These are phyloP conservation scores for Drosophila putrida DNA, from an alignment of 2,888 invertebrate species.

Conservation along the genomic window DNA sequence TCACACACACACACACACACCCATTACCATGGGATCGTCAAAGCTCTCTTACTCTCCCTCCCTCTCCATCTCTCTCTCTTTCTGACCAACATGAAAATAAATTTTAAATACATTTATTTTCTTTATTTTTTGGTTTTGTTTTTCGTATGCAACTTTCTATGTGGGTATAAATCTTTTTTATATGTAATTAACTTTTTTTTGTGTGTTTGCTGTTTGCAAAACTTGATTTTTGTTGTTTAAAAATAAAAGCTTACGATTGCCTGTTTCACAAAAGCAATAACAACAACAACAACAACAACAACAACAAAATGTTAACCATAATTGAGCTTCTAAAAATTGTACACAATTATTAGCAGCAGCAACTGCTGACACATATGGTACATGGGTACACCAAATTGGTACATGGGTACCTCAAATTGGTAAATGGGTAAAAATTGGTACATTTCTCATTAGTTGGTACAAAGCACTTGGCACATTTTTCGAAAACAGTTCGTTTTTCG, in stretches of 20 bases:
- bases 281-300: conserved; percentile 39
- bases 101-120: conserved; percentile 41
- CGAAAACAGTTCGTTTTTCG: too few species aligned
- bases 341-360: conserved; percentile 56
- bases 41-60: conserved; percentile 38
- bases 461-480: too few species aligned
- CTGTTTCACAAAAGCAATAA: conserved; percentile 52
- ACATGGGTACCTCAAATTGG: too few species aligned
- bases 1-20: conserved; percentile 17
- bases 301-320: conserved; percentile 57
- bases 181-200: conserved; percentile 71
- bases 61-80: conserved; percentile 9
- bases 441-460: too few species aligned
- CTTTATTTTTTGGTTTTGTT: conserved; percentile 16
- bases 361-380: too few species aligned
- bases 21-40: conserved; percentile 66
- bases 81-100: conserved; percentile 68
- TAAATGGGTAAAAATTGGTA: too few species aligned
- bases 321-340: conserved; percentile 68
- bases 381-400: too few species aligned
- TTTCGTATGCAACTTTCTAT: conserved; percentile 74
- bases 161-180: conserved; percentile 75
- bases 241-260: conserved; percentile 71
- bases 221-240: conserved; percentile 75
- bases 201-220: conserved; percentile 56